A percentile compares a stretch with the other conserved stretches of the same genome.
These are phyloP conservation scores for Drosophila maculinotata DNA, from an alignment of 2,888 invertebrate genomes.

Conservation along the genomic window DNA sequence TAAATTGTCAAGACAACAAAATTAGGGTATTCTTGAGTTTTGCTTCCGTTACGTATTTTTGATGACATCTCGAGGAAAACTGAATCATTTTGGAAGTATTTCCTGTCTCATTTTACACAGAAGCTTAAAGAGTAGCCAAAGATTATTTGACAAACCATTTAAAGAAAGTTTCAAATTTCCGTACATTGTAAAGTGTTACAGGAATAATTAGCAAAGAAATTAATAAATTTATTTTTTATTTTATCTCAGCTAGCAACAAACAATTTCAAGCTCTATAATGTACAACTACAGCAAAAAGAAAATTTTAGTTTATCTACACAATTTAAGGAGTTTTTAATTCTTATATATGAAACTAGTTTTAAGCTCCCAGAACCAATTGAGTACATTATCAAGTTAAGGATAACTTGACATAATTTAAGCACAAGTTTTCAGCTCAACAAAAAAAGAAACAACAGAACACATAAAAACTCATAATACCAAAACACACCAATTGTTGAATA, in stretches of 20 bases:
- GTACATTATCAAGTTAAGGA: slow-evolving; percentile 36
- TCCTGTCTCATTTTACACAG: slow-evolving; percentile 3
- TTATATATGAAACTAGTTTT: not conserved
- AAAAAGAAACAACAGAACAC: not conserved
- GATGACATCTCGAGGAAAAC: not conserved
- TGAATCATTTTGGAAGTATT: not conserved
- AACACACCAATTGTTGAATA: slow-evolving; percentile 33
- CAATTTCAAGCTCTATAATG: slow-evolving; percentile 8
- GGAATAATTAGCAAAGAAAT: not conserved
- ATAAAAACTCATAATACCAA: slow-evolving; percentile 12
- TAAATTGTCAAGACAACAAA: not conserved
- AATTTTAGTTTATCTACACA: not conserved
- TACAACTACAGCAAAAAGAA: slow-evolving; percentile 31
- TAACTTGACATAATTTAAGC: slow-evolving; percentile 14
- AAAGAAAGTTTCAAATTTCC: slow-evolving; percentile 18
- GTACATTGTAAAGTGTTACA: not conserved
- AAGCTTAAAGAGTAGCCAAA: not conserved
- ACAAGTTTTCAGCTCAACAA: slow-evolving; percentile 43
- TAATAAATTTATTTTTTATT: no score
- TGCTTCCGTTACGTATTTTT: slow-evolving; percentile 9
- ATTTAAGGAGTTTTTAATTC: not conserved
- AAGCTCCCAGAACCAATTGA: slow-evolving; percentile 30
- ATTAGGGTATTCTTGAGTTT: not conserved
- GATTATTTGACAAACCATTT: no score
- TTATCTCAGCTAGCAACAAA: not conserved